Conservation (phyloP, 2,797 vertebrate species). For the Sebastes oblongus region DNA sequence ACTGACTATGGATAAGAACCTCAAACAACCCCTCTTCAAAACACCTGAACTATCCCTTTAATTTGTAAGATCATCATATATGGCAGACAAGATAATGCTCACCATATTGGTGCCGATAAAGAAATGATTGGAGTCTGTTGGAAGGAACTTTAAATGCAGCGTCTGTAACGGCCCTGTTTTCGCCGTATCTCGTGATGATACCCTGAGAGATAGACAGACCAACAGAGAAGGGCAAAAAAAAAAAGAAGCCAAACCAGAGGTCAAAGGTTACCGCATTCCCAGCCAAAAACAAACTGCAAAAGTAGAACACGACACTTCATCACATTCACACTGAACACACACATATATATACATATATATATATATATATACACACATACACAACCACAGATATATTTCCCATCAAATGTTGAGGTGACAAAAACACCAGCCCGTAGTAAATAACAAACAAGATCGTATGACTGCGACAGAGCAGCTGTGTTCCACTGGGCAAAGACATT, state of each 20-base stretch:
- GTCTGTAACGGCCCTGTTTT: slow-evolving; percentile 73
- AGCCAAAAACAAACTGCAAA: slow-evolving; percentile 32
- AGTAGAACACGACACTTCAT: slow-evolving; percentile 31
- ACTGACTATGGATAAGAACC: too few relatives aligned
- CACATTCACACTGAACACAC: not conserved
- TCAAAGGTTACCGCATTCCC: slow-evolving; percentile 26
- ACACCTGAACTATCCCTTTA: too few relatives aligned
- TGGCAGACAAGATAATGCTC: slow-evolving; percentile 48
- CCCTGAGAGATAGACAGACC: slow-evolving; percentile 43
- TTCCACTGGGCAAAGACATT: slow-evolving; percentile 39
- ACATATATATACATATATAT: not conserved
- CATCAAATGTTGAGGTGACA: slow-evolving; percentile 37
- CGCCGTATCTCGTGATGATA: slow-evolving; percentile 45
- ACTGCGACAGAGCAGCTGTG: slow-evolving; percentile 62
- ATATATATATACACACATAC: not conserved
- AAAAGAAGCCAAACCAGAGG: not conserved
- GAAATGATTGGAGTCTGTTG: slow-evolving; percentile 90
- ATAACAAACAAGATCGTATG: slow-evolving; percentile 61
- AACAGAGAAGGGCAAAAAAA: not conserved
- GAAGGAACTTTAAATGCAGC: slow-evolving; percentile 87
- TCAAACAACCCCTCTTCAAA: too few relatives aligned
- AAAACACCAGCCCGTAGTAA: slow-evolving; percentile 35
- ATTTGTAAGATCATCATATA: not conserved
- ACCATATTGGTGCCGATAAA: slow-evolving; percentile 92
- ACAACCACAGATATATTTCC: slow-evolving; percentile 8